Evolutionary conservation across 2,797 vertebrate species (phyloP).

Genomic region (Danio choprae): DNA sequence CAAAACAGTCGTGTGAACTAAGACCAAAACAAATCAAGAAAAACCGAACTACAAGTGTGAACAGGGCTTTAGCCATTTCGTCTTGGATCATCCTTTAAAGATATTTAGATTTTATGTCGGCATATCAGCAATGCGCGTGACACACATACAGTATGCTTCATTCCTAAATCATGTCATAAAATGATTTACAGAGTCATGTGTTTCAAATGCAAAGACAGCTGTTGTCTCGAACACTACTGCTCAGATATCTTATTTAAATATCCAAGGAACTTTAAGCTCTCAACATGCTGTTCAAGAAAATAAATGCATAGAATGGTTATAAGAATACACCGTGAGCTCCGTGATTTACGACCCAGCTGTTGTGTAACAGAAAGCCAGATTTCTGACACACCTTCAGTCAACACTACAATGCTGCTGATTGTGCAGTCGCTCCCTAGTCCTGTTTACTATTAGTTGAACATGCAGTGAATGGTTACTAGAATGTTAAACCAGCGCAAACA

Average conservation of each 20-base stretch:
- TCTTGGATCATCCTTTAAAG: background rate
- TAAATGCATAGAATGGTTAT: background rate
- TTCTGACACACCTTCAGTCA: constrained; percentile 51
- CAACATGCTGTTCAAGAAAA: background rate
- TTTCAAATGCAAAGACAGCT: constrained; percentile 43
- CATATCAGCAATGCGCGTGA: constrained; percentile 19
- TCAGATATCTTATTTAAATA: background rate
- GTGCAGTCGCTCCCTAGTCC: constrained; percentile 23
- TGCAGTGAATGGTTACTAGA: background rate
- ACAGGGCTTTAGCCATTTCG: background rate
- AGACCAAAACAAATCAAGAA: too few species aligned
- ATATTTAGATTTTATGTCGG: constrained; percentile 29
- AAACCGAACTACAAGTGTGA: too few species aligned
- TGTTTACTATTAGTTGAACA: constrained; percentile 9
- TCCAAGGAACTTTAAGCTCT: background rate
- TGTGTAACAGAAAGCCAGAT: constrained; percentile 32
- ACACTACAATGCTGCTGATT: constrained; percentile 40
- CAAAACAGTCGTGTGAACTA: too few species aligned
- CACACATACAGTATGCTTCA: constrained; percentile 20
- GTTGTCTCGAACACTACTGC: constrained; percentile 9
- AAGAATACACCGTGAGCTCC: background rate
- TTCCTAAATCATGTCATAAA: constrained; percentile 32
- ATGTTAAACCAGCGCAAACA: constrained; percentile 1
- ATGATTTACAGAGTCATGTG: constrained; percentile 44
- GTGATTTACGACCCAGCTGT: constrained; percentile 20